These are phyloP conservation scores for Drosophila carrolli DNA, from an alignment of 1,140 invertebrate species.

Conservation along the genomic window DNA sequence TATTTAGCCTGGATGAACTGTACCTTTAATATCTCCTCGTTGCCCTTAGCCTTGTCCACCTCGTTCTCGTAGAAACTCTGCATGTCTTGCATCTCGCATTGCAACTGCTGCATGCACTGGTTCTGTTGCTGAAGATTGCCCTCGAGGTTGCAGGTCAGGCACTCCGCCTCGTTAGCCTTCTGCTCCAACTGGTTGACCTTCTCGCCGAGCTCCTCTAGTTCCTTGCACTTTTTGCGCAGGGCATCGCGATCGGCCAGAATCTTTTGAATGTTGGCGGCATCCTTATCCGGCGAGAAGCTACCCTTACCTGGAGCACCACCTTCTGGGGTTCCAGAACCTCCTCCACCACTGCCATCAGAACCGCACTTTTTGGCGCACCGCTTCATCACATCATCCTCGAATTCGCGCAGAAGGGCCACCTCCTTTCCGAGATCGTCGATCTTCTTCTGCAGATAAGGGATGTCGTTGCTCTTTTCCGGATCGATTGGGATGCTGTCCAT, in stretches of 20 bases:
- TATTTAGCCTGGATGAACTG: too few species aligned
- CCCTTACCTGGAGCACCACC: not conserved
- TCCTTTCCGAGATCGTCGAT: conserved; percentile 68
- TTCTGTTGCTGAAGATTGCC: conserved; percentile 44
- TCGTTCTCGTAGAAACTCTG: conserved; percentile 71
- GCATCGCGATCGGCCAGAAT: conserved; percentile 69
- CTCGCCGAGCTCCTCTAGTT: conserved; percentile 37
- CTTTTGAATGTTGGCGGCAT: conserved; percentile 49
- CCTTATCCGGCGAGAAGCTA: conserved; percentile 29
- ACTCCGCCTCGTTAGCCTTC: conserved; percentile 27
- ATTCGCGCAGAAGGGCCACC: conserved; percentile 54
- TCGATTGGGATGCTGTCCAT: conserved; percentile 58
- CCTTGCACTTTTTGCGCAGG: conserved; percentile 54
- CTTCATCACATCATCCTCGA: conserved; percentile 57
- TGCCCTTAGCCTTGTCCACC: conserved; percentile 56
- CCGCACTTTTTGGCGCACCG: conserved; percentile 9
- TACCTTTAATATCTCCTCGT: conserved; percentile 64
- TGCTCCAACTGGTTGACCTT: conserved; percentile 30
- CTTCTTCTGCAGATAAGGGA: conserved; percentile 66
- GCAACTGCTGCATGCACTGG: conserved; percentile 53
- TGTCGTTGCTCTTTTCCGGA: conserved; percentile 64
- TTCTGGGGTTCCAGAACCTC: not conserved
- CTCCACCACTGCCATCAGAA: not conserved
- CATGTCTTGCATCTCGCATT: conserved; percentile 71
- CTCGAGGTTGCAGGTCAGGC: conserved; percentile 18